Conservation (phyloP, 2,113 vertebrate genomes). For the Epinephelus fuscoguttatus region DNA sequence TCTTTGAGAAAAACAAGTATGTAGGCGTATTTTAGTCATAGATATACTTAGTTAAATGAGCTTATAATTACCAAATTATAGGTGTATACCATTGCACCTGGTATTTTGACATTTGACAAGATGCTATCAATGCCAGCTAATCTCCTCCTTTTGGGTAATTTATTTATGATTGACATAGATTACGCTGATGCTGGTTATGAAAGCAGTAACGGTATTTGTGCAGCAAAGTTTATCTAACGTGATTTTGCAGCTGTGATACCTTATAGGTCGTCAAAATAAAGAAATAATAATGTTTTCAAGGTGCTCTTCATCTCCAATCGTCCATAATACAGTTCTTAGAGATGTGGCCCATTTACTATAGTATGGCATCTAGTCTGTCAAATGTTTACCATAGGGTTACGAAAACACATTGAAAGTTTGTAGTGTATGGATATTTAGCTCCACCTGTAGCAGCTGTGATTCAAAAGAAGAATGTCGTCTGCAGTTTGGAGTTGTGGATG, state of each 20-base stretch:
- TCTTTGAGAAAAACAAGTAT: slow-evolving; percentile 52
- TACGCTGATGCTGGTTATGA: slow-evolving; percentile 44
- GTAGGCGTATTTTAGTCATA: slow-evolving; percentile 70
- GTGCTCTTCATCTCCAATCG: background rate
- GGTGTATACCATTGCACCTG: slow-evolving; percentile 75
- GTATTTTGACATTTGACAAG: slow-evolving; percentile 72
- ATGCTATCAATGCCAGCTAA: slow-evolving; percentile 66
- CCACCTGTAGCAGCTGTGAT: background rate
- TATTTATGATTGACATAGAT: slow-evolving; percentile 66
- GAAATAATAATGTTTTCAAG: slow-evolving; percentile 27
- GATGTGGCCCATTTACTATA: slow-evolving; percentile 21
- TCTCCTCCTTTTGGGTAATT: slow-evolving; percentile 66
- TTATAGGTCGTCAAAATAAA: slow-evolving; percentile 38
- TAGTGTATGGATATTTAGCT: background rate
- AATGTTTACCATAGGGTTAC: slow-evolving; percentile 5
- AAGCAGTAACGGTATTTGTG: slow-evolving; percentile 41
- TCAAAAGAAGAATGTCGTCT: slow-evolving; percentile 25
- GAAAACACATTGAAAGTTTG: background rate
- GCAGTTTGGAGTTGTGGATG: slow-evolving; percentile 25
- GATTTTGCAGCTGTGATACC: slow-evolving; percentile 27
- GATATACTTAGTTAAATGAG: slow-evolving; percentile 64
- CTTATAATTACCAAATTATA: slow-evolving; percentile 78
- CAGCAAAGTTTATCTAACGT: slow-evolving; percentile 40
- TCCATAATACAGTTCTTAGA: background rate
- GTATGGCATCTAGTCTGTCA: background rate